phyloP scores from a whole-genome alignment of 2,888 invertebrate genomes.

The Tortricodes alternella region DNA sequence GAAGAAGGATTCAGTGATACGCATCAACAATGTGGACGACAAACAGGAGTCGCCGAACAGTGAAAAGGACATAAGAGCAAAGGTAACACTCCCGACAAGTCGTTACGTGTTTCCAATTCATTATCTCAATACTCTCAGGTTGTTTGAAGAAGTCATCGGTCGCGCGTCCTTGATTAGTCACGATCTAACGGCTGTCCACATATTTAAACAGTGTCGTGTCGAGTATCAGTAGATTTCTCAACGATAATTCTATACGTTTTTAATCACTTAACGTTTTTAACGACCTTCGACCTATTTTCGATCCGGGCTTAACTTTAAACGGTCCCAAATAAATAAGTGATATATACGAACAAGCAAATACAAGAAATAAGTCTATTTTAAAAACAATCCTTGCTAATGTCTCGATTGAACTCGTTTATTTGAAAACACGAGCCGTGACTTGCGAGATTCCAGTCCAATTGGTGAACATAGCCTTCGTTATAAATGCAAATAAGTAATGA shows the following conservation, averaged over 20 bases:
- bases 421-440: conserved; percentile 36
- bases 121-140: conserved; percentile 25
- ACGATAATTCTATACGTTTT: conserved; percentile 12
- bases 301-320: conserved; percentile 1
- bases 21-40: conserved; percentile 89
- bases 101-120: conserved; percentile 68
- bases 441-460: conserved; percentile 31
- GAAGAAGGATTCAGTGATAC: conserved; percentile 85
- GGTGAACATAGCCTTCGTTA: conserved; percentile 43
- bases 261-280: conserved; percentile 4
- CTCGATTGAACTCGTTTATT: conserved; percentile 14
- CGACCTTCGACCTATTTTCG: conserved; percentile 27
- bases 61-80: conserved; percentile 86
- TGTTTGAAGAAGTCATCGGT: conserved; percentile 26
- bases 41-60: conserved; percentile 86
- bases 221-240: conserved; percentile 17
- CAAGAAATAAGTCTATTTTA: conserved; percentile 34
- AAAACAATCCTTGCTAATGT: conserved; percentile 35
- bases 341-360: conserved; percentile 2
- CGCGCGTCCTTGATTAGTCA: conserved; percentile 30
- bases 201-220: conserved; percentile 11
- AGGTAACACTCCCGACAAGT: conserved; percentile 70
- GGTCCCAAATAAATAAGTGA: background rate
- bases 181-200: conserved; percentile 25
- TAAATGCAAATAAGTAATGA: conserved; percentile 44